Percentiles rank a stretch among this genome's conserved stretches.
Conservation (phyloP, 2,113 vertebrate species). For the Lagopus muta region DNA sequence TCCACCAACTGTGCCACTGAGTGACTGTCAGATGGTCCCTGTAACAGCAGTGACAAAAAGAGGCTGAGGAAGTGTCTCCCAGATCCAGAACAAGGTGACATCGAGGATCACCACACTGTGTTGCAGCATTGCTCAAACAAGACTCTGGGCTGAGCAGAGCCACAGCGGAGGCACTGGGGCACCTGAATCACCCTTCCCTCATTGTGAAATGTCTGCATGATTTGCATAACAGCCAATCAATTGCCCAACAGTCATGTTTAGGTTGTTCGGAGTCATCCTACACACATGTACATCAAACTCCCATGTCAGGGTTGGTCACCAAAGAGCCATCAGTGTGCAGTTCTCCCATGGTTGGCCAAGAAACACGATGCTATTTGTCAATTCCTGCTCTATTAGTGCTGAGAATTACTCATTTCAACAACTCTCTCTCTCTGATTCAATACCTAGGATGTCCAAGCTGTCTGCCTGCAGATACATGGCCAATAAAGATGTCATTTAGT, state of each 20-base stretch:
- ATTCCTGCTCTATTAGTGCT: background rate
- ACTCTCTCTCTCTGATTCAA: background rate
- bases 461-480: background rate
- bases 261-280: background rate
- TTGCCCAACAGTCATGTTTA: constrained; percentile 34
- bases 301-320: background rate
- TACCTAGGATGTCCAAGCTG: background rate
- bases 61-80: background rate
- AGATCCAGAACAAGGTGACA: background rate
- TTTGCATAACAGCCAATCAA: constrained; percentile 5
- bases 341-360: background rate
- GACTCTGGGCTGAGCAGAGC: background rate
- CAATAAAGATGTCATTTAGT: background rate
- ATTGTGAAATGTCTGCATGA: constrained; percentile 11
- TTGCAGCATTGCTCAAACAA: background rate
- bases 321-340: background rate
- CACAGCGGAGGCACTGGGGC: background rate
- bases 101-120: accelerated
- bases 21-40: background rate
- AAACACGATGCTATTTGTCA: background rate
- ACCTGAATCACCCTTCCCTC: background rate
- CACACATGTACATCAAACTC: background rate
- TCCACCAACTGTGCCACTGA: background rate
- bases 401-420: background rate
- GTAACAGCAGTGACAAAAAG: background rate